phyloP scores from a whole-genome alignment of 1,140 invertebrate genomes.

The Acromyrmex charruanus region DNA sequence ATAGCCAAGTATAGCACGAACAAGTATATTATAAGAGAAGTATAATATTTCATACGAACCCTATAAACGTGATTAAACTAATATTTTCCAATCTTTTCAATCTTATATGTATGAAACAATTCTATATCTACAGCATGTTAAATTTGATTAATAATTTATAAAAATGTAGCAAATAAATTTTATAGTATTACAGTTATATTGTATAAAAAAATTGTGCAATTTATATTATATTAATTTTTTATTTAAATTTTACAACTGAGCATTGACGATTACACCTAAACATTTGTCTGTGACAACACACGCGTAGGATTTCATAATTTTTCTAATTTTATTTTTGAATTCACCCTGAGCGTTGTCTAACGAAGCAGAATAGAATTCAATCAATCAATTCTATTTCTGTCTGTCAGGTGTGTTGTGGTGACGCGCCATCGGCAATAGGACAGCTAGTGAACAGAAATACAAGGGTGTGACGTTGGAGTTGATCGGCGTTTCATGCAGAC shows the following conservation, averaged over 20 bases:
- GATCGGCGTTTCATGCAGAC: slow-evolving; percentile 38
- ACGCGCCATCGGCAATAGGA: slow-evolving; percentile 22
- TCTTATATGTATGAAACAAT: background rate
- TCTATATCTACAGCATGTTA: background rate
- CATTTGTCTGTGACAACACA: background rate
- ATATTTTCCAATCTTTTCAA: background rate
- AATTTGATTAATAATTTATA: background rate
- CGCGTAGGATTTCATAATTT: background rate
- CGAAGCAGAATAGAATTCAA: slow-evolving; percentile 36
- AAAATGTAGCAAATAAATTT: background rate
- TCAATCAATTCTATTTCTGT: slow-evolving; percentile 47
- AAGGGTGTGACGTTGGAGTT: slow-evolving; percentile 3
- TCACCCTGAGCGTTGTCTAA: background rate
- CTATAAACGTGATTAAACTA: background rate
- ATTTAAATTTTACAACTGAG: background rate
- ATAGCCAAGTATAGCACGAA: no score
- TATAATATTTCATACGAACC: background rate
- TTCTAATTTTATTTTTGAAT: slow-evolving; percentile 10
- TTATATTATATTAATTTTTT: background rate
- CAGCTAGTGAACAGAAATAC: slow-evolving; percentile 44
- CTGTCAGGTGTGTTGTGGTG: slow-evolving; percentile 23
- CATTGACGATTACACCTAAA: background rate
- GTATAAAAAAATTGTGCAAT: background rate
- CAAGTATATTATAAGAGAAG: no score
- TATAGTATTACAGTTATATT: background rate